These are phyloP conservation scores for Drosophila algonquin DNA, from an alignment of 2,888 invertebrate genomes.

Conservation along the genomic window DNA sequence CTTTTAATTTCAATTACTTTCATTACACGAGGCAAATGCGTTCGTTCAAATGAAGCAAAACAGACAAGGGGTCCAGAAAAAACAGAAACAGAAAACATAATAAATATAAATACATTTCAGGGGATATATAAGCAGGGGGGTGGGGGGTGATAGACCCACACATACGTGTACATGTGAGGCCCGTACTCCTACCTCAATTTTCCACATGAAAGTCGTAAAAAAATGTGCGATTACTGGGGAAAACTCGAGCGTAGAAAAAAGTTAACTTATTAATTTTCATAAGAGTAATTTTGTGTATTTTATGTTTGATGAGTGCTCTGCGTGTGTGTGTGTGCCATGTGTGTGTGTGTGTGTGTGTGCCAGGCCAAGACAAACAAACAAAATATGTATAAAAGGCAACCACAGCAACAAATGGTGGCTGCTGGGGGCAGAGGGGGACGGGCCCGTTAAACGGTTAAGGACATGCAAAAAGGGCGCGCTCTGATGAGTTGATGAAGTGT, in stretches of 20 bases:
- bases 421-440: constrained; percentile 45
- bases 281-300: constrained; percentile 82
- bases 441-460: constrained; percentile 75
- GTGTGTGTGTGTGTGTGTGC: no score
- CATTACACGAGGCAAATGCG: constrained; percentile 68
- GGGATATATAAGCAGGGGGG: constrained; percentile 19
- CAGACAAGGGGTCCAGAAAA: constrained; percentile 23
- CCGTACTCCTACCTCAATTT: constrained; percentile 2
- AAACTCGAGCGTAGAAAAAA: constrained; percentile 66
- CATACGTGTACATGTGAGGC: neutral
- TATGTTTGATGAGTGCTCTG: constrained; percentile 54
- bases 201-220: constrained; percentile 45
- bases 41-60: constrained; percentile 69
- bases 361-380: constrained; percentile 46
- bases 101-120: constrained; percentile 23
- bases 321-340: constrained; percentile 8
- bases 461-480: constrained; percentile 78
- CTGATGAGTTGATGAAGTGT: constrained; percentile 80
- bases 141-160: neutral
- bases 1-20: constrained; percentile 82
- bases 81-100: neutral
- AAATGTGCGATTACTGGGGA: constrained; percentile 32
- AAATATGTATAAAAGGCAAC: constrained; percentile 37
- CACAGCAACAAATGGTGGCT: constrained; percentile 59
- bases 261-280: constrained; percentile 82